Evolutionary conservation across 64 coral and sea anemone species (phyloP).

Genomic region (Actinia equina): DNA sequence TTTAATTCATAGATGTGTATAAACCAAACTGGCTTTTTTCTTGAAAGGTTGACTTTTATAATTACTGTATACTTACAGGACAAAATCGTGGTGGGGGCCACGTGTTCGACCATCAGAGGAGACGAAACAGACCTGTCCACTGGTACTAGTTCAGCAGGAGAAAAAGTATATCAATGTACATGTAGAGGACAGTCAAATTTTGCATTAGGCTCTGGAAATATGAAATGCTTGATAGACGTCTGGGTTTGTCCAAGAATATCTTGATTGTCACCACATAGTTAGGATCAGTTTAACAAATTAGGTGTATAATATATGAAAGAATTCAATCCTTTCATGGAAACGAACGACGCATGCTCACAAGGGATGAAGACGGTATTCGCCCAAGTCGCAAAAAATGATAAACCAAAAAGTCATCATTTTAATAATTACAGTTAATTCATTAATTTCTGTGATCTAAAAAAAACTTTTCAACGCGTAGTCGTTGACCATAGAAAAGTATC

Average conservation of each 20-base stretch:
- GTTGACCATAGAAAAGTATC: not conserved
- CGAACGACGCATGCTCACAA: too few relatives aligned
- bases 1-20: too few relatives aligned
- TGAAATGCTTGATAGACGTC: not conserved
- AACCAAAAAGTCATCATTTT: not conserved
- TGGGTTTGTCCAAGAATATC: constrained; percentile 10
- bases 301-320: not conserved
- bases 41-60: not conserved
- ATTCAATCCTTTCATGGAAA: too few relatives aligned
- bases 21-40: too few relatives aligned
- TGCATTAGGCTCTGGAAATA: not conserved
- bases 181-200: not conserved
- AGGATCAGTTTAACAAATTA: not conserved
- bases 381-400: too few relatives aligned
- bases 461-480: not conserved
- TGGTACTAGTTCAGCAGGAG: not conserved
- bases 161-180: not conserved
- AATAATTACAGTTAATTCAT: not conserved
- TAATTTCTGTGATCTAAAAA: not conserved
- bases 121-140: not conserved
- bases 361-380: too few relatives aligned
- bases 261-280: not conserved
- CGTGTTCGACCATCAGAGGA: not conserved
- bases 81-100: not conserved
- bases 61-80: not conserved